Percentiles rank a stretch among this genome's conserved stretches.
Evolutionary conservation across 2,888 invertebrate genomes (phyloP).

Genomic region (Masnerella sp.): DNA sequence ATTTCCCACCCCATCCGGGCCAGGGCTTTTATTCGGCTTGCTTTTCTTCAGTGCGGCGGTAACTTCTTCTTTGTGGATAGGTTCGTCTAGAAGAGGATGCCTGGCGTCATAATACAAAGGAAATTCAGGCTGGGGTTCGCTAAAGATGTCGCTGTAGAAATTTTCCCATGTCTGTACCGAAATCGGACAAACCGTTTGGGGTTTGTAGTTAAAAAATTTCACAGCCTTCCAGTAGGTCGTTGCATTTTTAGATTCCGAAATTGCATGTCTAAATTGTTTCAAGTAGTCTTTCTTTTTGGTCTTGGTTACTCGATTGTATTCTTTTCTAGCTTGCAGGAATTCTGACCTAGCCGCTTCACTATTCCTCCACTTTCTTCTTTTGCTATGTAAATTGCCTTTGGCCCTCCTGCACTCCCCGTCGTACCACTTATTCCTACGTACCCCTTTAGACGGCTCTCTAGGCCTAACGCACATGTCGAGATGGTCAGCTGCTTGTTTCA

Average conservation of each 20-base stretch:
- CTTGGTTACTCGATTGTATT: not conserved
- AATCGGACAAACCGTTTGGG: not conserved
- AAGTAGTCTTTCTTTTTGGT: slow-evolving; percentile 3
- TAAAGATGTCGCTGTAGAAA: slow-evolving; percentile 1
- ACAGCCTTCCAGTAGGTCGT: slow-evolving; percentile 9
- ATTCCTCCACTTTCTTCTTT: slow-evolving; percentile 10
- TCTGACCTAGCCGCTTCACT: not conserved
- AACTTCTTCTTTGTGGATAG: not conserved
- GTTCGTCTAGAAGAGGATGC: slow-evolving; percentile 6
- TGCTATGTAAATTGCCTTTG: slow-evolving; percentile 1
- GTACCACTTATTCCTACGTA: slow-evolving; percentile 4
- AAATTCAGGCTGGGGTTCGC: not conserved
- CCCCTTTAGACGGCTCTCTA: not conserved
- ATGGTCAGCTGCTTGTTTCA: not conserved
- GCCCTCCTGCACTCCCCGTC: slow-evolving; percentile 16
- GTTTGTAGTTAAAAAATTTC: slow-evolving; percentile 16
- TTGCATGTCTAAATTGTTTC: slow-evolving; percentile 5
- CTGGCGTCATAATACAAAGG: too few relatives aligned
- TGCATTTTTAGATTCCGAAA: slow-evolving; percentile 1
- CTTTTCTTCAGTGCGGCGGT: not conserved
- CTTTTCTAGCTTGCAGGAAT: slow-evolving; percentile 2
- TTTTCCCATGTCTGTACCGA: slow-evolving; percentile 9
- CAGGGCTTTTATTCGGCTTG: slow-evolving; percentile 15
- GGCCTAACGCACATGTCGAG: not conserved
- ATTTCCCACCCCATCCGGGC: slow-evolving; percentile 16